These are phyloP conservation scores for Cistogaster globosa DNA, from an alignment of 2,888 invertebrate genomes.

Conservation along the genomic window DNA sequence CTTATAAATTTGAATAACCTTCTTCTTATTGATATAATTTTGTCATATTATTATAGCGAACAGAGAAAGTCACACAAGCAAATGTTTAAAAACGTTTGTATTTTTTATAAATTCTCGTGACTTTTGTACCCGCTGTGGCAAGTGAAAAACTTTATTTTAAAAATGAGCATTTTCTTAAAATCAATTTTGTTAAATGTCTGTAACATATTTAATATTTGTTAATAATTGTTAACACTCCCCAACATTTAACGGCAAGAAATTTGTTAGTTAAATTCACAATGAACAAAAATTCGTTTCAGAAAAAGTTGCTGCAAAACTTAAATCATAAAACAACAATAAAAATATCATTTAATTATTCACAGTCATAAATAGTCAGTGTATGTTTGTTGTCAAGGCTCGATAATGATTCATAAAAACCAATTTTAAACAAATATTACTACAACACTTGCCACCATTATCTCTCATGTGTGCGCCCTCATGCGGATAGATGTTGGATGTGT, in stretches of 20 bases:
- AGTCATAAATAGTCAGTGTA: conserved; percentile 63
- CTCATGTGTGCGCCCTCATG: not conserved
- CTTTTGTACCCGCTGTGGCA: too few relatives aligned
- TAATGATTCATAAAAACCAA: conserved; percentile 66
- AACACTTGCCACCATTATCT: conserved; percentile 50
- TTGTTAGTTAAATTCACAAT: not conserved
- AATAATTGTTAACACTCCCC: conserved; percentile 40
- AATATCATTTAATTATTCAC: conserved; percentile 65
- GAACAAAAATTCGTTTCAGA: conserved; percentile 21
- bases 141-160: too few relatives aligned
- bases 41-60: too few relatives aligned
- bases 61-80: too few relatives aligned
- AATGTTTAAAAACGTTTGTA: too few relatives aligned
- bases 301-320: conserved; percentile 11
- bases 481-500: conserved; percentile 15
- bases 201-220: too few relatives aligned
- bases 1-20: too few relatives aligned
- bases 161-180: too few relatives aligned
- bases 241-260: not conserved
- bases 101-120: too few relatives aligned
- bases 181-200: too few relatives aligned
- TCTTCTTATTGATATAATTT: too few relatives aligned
- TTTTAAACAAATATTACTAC: conserved; percentile 71
- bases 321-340: not conserved
- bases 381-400: conserved; percentile 51